phyloP scores from a whole-genome alignment of 2,888 invertebrate genomes.

The Amiota minor region DNA sequence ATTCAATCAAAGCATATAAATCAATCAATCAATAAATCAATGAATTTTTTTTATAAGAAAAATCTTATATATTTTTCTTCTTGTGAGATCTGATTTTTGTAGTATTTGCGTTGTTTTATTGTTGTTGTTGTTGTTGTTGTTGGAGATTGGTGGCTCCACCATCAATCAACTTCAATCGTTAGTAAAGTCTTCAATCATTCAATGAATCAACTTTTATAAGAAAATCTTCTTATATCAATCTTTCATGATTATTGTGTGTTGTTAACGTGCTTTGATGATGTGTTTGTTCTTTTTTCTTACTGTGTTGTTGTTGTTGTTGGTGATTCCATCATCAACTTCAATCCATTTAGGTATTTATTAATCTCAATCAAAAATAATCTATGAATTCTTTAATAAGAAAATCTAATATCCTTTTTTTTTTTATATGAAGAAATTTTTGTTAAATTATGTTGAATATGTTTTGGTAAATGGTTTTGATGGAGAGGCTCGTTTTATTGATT shows the following conservation, averaged over 20 bases:
- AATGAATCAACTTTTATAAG: no score
- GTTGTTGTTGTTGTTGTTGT: constrained; percentile 44
- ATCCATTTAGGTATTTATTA: no score
- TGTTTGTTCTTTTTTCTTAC: no score
- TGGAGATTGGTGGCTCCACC: constrained; percentile 6
- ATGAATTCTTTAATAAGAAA: no score
- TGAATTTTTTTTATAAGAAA: background rate
- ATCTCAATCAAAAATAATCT: no score
- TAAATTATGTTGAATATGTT: constrained; percentile 38
- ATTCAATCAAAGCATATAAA: no score
- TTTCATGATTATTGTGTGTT: constrained; percentile 10
- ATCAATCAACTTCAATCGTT: no score
- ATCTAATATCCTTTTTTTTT: no score
- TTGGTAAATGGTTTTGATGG: constrained; percentile 32
- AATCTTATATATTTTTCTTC: background rate
- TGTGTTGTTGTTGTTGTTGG: constrained; percentile 37
- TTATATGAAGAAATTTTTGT: constrained; percentile 14
- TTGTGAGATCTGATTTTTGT: constrained; percentile 28
- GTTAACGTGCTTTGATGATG: constrained; percentile 18
- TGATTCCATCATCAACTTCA: no score
- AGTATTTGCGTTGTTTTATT: constrained; percentile 39
- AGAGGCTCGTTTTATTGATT: no score
- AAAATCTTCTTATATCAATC: background rate
- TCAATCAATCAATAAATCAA: no score
- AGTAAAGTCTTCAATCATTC: no score